Evolutionary conservation across 1,140 invertebrate species (phyloP).

Genomic region (Harpegnathos saltator): DNA sequence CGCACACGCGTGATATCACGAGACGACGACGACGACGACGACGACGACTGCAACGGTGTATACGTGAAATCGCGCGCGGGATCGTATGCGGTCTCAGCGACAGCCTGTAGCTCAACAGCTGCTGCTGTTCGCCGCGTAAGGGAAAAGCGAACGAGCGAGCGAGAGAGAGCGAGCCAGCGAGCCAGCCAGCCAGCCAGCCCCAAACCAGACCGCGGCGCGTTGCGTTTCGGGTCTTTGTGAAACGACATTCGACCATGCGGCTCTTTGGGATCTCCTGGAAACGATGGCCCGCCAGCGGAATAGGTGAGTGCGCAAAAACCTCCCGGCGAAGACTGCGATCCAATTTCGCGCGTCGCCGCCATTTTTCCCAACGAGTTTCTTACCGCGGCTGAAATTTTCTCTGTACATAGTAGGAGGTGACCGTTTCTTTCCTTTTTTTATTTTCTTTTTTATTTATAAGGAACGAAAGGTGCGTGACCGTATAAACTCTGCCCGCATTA

Average conservation of each 20-base stretch:
- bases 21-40: too few species aligned
- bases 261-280: background rate
- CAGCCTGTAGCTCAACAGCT: conserved; percentile 18
- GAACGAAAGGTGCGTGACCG: too few species aligned
- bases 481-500: too few species aligned
- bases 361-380: conserved; percentile 21
- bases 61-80: conserved; percentile 34
- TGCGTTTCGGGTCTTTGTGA: background rate
- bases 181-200: too few species aligned
- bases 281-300: conserved; percentile 2
- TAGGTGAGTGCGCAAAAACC: conserved; percentile 41
- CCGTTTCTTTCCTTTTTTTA: too few species aligned
- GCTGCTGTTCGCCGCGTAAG: background rate
- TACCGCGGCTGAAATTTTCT: too few species aligned
- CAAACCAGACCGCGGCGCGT: background rate
- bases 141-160: background rate
- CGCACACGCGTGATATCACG: background rate
- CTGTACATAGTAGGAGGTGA: too few species aligned
- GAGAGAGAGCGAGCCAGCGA: background rate
- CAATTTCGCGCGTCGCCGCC: background rate
- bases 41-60: too few species aligned
- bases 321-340: background rate
- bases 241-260: conserved; percentile 21
- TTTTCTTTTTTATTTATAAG: too few species aligned
- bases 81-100: conserved; percentile 6